These are phyloP conservation scores for Noctilio leporinus DNA, from an alignment of 2,113 vertebrate genomes.

Conservation along the genomic window DNA sequence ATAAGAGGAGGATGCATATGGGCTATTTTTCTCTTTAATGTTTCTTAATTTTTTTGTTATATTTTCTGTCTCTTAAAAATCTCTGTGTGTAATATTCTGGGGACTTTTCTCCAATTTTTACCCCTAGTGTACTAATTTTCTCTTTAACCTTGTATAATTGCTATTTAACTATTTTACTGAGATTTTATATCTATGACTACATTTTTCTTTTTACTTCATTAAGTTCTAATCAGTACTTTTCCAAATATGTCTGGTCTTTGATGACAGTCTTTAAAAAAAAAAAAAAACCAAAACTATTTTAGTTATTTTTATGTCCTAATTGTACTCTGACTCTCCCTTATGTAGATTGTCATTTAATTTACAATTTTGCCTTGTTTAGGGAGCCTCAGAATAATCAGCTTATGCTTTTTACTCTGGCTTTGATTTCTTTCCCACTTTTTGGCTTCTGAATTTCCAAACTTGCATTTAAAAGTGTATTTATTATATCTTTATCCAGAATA, in stretches of 20 bases:
- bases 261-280: background rate
- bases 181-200: background rate
- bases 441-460: background rate
- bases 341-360: background rate
- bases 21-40: background rate
- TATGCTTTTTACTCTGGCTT: slow-evolving; percentile 4
- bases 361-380: background rate
- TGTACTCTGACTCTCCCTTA: background rate
- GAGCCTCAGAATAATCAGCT: background rate
- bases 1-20: background rate
- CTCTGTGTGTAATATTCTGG: background rate
- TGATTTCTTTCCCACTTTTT: background rate
- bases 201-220: background rate
- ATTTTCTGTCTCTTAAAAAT: background rate
- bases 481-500: background rate
- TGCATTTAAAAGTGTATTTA: background rate
- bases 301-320: background rate
- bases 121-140: background rate
- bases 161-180: background rate
- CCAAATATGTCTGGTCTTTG: background rate
- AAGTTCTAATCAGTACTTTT: background rate
- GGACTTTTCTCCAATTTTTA: background rate
- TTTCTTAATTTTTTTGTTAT: background rate
- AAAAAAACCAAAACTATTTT: too few species aligned
- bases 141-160: background rate